Evolutionary conservation across 2,888 invertebrate genomes (phyloP), one percentile per base, ranked within the genome.

Genomic region (Orchesellides sinensis): DNA sequence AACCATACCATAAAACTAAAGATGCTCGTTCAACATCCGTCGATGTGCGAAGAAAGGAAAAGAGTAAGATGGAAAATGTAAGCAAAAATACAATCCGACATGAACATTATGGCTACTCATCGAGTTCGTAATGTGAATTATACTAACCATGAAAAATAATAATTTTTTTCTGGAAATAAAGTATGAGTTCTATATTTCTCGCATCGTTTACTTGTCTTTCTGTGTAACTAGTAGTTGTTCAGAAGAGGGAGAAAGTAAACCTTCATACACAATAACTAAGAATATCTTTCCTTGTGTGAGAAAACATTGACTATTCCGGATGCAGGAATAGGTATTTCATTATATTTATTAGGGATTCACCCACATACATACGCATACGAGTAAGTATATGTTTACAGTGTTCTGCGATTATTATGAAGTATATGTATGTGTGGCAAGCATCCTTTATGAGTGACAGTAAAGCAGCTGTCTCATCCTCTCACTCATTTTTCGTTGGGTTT

Each of bases 131-230:
- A 74, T 63, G 74, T 49, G 63, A 74, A 52, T 52, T 49, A 74
- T 52, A 65, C 72, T 17, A 61, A 52, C 45, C 59, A 72, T 72
- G 72, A 72, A 72, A 72, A 72, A 72, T 59, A 61, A n/a, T n/a
- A n/a, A 72, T 72, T 72, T 72, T 23, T 61, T 23, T 56, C 21
- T 29, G 27, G 17, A 54, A 8, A 63, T 2, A 25, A 59, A 59
- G 2, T n/a, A n/a, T n/a, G n/a, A n/a, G 25, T 47, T 47, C 59
- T 29, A 45, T 61, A 72, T 21, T 72, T 63, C 17, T 63, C 47
- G 74, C 74, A 65, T 59, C 73, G 73, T 73, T 73, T 73, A 29
- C 61, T 35, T 35, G 17, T 61, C 19, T 29, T 19, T 47, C 6
- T 35, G n/a, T n/a, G n/a, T n/a, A n/a, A n/a, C n/a, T n/a, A n/a